phyloP scores from a whole-genome alignment of 2,888 invertebrate genomes.

The Netelia inedita region DNA sequence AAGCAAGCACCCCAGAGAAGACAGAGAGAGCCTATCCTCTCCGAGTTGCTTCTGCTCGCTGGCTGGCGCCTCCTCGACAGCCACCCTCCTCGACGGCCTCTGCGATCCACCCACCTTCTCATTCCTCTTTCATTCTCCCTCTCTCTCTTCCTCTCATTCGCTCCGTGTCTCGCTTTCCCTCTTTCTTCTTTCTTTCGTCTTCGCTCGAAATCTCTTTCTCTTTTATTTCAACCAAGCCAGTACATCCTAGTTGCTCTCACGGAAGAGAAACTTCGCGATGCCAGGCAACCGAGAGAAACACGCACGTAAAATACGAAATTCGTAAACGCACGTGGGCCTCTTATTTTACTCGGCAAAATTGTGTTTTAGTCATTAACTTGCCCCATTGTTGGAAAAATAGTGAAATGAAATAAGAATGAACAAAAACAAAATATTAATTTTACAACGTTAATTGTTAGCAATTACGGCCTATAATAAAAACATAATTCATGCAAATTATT shows the following conservation, averaged over 20 bases:
- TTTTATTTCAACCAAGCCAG: constrained; percentile 1
- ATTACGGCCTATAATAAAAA: too few relatives aligned
- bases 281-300: background rate
- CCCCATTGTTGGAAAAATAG: too few relatives aligned
- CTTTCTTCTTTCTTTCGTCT: constrained; percentile 42
- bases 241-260: constrained; percentile 9
- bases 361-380: too few relatives aligned
- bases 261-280: constrained; percentile 17
- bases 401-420: too few relatives aligned
- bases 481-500: too few relatives aligned
- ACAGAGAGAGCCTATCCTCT: constrained; percentile 65
- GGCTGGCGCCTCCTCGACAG: constrained; percentile 72
- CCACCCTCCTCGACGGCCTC: constrained; percentile 72
- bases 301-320: background rate
- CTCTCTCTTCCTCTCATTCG: constrained; percentile 42
- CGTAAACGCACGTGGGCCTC: background rate
- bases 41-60: constrained; percentile 62
- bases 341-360: background rate
- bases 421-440: too few relatives aligned
- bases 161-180: constrained; percentile 37
- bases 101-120: constrained; percentile 62
- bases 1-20: constrained; percentile 74
- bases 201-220: constrained; percentile 43
- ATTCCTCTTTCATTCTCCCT: constrained; percentile 44
- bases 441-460: too few relatives aligned